Conservation (phyloP, 2,113 vertebrate genomes). For the Penelope pileata region DNA sequence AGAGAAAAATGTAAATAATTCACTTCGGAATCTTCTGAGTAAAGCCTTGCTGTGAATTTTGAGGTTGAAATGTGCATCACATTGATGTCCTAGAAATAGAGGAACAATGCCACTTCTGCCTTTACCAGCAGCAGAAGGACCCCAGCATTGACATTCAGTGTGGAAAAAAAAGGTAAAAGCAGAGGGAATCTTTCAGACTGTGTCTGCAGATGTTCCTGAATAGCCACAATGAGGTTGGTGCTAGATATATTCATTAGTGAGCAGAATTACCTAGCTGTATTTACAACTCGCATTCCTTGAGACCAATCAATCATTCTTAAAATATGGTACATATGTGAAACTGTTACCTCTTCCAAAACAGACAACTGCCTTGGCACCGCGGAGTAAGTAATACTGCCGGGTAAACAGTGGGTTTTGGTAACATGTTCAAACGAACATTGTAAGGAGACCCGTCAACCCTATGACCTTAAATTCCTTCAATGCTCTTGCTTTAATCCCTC, state of each 20-base stretch:
- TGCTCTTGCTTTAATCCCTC: constrained; percentile 45
- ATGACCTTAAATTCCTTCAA: constrained; percentile 42
- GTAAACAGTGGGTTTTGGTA: background rate
- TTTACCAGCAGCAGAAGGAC: background rate
- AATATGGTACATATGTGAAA: constrained; percentile 65
- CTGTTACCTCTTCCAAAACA: constrained; percentile 32
- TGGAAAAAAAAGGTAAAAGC: background rate
- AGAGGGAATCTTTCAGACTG: background rate
- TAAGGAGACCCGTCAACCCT: constrained; percentile 1
- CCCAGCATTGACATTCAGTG: background rate
- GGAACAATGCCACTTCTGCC: background rate
- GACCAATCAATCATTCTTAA: constrained; percentile 41
- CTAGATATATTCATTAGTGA: background rate
- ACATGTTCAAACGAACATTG: background rate
- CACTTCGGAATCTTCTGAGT: background rate
- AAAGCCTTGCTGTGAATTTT: background rate
- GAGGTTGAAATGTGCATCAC: background rate
- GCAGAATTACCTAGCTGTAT: constrained; percentile 6
- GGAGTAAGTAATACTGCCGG: background rate
- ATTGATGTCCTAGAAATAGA: background rate
- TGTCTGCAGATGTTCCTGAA: background rate
- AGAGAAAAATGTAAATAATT: background rate
- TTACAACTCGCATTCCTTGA: constrained; percentile 8
- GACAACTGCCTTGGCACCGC: constrained; percentile 36
- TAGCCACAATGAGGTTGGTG: background rate